phyloP scores from a whole-genome alignment of 1,140 invertebrate species.

The Meloidogyne hapla region DNA sequence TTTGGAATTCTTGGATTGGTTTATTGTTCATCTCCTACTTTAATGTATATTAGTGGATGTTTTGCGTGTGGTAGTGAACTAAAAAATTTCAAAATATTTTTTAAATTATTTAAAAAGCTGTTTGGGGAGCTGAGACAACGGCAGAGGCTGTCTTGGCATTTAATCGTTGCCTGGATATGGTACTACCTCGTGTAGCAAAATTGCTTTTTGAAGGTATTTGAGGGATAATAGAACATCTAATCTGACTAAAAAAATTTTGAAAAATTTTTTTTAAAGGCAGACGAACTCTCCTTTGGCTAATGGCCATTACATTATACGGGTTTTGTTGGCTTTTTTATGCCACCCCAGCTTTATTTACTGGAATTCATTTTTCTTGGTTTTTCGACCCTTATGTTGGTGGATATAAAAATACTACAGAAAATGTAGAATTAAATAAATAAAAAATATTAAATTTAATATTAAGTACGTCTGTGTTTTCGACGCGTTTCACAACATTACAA shows the following conservation, averaged over 20 bases:
- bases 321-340: conserved; percentile 7
- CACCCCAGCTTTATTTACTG: neutral
- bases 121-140: conserved; percentile 23
- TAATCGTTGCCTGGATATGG: conserved; percentile 11
- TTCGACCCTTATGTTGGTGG: conserved; percentile 7
- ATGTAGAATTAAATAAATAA: no score
- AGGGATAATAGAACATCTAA: no score
- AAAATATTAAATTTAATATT: no score
- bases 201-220: neutral
- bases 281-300: neutral
- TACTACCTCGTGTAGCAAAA: neutral
- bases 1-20: conserved; percentile 4
- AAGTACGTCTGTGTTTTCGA: no score
- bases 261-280: neutral
- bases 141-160: conserved; percentile 14
- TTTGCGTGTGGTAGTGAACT: neutral
- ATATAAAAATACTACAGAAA: neutral
- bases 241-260: no score
- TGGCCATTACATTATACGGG: neutral
- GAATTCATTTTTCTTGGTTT: neutral
- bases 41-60: neutral
- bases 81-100: neutral
- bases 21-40: conserved; percentile 3
- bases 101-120: neutral
- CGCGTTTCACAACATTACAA: no score